Conservation (phyloP, 1,140 invertebrate genomes). For the Neodiprion pinetum region DNA sequence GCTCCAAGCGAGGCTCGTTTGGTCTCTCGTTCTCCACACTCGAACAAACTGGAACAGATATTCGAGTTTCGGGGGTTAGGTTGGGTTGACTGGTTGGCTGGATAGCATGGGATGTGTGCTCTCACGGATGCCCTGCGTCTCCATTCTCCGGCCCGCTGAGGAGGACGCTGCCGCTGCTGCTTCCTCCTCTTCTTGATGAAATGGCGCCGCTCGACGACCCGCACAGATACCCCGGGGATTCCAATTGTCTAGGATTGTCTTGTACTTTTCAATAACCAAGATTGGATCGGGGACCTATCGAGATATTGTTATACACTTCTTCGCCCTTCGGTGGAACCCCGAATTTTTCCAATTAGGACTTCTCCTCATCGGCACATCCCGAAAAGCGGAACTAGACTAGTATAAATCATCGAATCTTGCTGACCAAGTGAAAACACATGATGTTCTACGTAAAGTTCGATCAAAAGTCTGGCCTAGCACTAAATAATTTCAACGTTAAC, state of each 20-base stretch:
- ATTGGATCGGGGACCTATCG: constrained; percentile 35
- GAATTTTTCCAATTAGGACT: background rate
- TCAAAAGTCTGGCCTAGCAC: too few species aligned
- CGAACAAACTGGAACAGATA: background rate
- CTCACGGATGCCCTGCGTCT: background rate
- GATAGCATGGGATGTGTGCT: background rate
- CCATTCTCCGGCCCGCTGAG: background rate
- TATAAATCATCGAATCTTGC: background rate
- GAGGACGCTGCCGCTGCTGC: background rate
- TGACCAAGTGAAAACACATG: constrained; percentile 17
- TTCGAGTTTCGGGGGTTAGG: background rate
- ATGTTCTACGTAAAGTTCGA: background rate
- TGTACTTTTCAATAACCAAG: constrained; percentile 42
- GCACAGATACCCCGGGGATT: constrained; percentile 26
- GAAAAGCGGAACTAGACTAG: background rate
- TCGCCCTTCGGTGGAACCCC: background rate
- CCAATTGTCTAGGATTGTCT: constrained; percentile 42
- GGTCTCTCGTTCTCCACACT: background rate
- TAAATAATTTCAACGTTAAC: too few species aligned
- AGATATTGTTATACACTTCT: constrained; percentile 28
- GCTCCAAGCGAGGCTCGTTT: too few species aligned
- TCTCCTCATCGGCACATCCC: background rate
- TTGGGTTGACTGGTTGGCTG: background rate
- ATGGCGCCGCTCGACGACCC: constrained; percentile 33
- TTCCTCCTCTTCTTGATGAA: constrained; percentile 37